Base-by-base conservation (phyloP, 2,113 vertebrate species). In the Abramis brama region DNA sequence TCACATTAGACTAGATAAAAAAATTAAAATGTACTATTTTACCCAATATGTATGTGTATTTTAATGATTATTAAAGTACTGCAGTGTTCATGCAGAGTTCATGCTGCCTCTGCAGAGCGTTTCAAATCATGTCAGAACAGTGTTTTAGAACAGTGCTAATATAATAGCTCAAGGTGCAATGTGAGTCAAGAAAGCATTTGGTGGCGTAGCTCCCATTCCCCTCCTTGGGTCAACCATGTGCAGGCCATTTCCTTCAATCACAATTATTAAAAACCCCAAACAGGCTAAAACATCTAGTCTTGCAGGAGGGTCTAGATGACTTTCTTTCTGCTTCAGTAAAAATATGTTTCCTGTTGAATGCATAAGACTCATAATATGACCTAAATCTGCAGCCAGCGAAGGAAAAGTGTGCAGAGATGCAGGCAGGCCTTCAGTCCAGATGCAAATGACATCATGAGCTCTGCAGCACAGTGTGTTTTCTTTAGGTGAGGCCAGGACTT, bases 401-500 rank as follows among this genome's bases (percentile, higher is more conserved):
- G 89, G 90, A 82, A 86, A 39, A 55, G 50, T 81, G 88, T 92
- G 66, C 82, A 85, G 86, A 90, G 89, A 89, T 79, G 66, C 81
- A 73, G 33, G 8, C 68, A 83, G 85, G 8, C 36, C n/a, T 89
- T 91, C 75, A 85, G 74, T 62, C 88, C 89, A 92, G 90, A 92
- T 89, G 86, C 0, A 2, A 80, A 91, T 94, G 91, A 94, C 90
- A 90, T 94, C 91, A 93, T 92, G 77, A 83, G 62, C 74, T 84
- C 43, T 87, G 84, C 5, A 80, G 87, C 52, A 68, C 87, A 84
- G 83, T 87, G 33, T 91, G 90, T 93, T 92, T 91, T 90, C 88
- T 91, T 91, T 88, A 85, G 30, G 50, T 81, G 91, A 88, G 91
- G 86, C 89, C 90, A 82, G 73, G 88, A 83, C 79, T 85, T 11